Evolutionary conservation across 2,888 invertebrate genomes (phyloP), one percentile per base, ranked within the genome.

Genomic region (Harpalus rubripes): DNA sequence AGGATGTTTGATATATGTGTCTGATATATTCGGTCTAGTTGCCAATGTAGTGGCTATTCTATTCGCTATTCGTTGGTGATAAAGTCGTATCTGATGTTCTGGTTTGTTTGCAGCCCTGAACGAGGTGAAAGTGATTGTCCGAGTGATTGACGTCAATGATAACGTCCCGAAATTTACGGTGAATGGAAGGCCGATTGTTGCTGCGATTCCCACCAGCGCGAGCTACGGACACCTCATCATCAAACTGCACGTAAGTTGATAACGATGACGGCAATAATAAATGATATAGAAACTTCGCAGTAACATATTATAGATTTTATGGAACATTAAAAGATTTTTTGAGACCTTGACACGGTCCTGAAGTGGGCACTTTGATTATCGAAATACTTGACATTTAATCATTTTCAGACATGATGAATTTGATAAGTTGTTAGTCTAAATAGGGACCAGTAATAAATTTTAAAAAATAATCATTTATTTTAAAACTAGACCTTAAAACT

Each of bases 141-240:
- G 94, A 87, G 94, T 97, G 83, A 94, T 94, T 72, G 97, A 97
- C 90, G 94, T 95, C 0, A 97, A 97, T 89, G 97, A 97, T 89
- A 97, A 97, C 89, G 92, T 95, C 1, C 97, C 97, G 0, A 94
- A 93, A 88, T 97, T 97, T 89, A 93, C 93, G 1, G 94, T 94
- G 59, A 94, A 94, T 84, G 96, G 96, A 2, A 92, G 95, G 44
- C 97, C 97, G 0, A 93, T 97, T 87, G 94, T 97, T 0, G 96
- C 97, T 0, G 97, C 97, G 0, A 95, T 97, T 86, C 96, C 97
- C 0, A 94, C 96, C 0, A 95, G 95, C 39, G 96, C 96, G 7
- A 94, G 94, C 85, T 97, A 96, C 90, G 97, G 97, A 0, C 95
- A 96, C 89, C 95, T 96, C 89, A 95, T 97, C 81, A 93, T 96